Evolutionary conservation across 1,140 invertebrate genomes (phyloP).

Genomic region (Heliothis subflexa): DNA sequence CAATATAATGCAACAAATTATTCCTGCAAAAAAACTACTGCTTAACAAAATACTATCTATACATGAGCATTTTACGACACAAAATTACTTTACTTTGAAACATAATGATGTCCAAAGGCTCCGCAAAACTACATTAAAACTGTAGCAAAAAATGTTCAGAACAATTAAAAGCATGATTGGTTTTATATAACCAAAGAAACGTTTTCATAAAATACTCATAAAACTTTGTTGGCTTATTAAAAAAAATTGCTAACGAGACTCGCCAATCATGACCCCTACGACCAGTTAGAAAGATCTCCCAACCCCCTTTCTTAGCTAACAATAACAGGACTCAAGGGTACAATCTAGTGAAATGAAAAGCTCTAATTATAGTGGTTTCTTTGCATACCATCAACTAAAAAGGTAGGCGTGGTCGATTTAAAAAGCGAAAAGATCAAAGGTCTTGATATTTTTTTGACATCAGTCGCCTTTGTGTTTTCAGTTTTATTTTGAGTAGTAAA

Average conservation of each 20-base stretch:
- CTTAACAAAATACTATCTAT: no score
- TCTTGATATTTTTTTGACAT: constrained; percentile 59
- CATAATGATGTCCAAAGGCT: constrained; percentile 13
- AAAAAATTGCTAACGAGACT: constrained; percentile 58
- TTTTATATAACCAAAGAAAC: constrained; percentile 56
- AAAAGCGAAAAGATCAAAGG: constrained; percentile 69
- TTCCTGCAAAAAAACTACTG: no score
- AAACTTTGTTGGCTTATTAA: constrained; percentile 61
- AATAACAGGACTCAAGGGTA: background rate
- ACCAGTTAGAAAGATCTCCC: constrained; percentile 54
- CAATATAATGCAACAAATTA: no score
- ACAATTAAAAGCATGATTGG: constrained; percentile 51
- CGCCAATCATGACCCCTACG: constrained; percentile 52
- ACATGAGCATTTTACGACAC: background rate
- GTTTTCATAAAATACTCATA: constrained; percentile 56
- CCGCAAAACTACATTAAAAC: constrained; percentile 24
- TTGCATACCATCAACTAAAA: constrained; percentile 65
- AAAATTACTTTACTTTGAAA: constrained; percentile 23
- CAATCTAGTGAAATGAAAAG: constrained; percentile 19
- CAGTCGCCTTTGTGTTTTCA: constrained; percentile 46
- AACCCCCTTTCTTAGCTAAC: constrained; percentile 33
- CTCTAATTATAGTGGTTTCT: constrained; percentile 56
- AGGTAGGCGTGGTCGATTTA: constrained; percentile 64
- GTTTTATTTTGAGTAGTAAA: constrained; percentile 2
- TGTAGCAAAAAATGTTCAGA: constrained; percentile 40